Evolutionary conservation across 2,888 invertebrate species (phyloP).

Genomic region (Chymomyza procnemis): DNA sequence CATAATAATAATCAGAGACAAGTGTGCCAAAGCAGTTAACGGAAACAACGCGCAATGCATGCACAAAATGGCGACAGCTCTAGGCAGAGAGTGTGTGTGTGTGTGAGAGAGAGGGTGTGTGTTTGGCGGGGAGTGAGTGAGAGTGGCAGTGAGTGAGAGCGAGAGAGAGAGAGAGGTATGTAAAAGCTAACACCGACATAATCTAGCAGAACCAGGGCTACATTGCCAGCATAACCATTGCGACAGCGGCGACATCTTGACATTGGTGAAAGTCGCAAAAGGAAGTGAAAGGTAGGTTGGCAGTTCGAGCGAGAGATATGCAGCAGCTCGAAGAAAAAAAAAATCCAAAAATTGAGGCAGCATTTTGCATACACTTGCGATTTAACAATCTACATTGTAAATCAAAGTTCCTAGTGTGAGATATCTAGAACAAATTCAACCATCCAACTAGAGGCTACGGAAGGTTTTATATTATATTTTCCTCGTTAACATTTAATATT

Average conservation of each 20-base stretch:
- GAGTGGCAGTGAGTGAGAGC: too few relatives aligned
- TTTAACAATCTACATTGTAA: too few relatives aligned
- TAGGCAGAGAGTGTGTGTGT: conserved; percentile 3
- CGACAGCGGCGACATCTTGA: conserved; percentile 64
- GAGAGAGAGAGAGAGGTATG: too few relatives aligned
- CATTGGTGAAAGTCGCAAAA: conserved; percentile 71
- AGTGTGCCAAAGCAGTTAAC: conserved; percentile 74
- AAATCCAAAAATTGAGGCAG: neutral
- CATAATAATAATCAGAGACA: conserved; percentile 73
- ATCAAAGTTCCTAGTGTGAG: too few relatives aligned
- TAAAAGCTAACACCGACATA: conserved; percentile 48
- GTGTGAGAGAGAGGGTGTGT: conserved; percentile 23
- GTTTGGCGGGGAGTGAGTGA: too few relatives aligned
- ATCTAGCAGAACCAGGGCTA: conserved; percentile 50
- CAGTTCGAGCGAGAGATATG: neutral
- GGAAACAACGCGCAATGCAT: conserved; percentile 74
- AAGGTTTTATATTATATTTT: too few relatives aligned
- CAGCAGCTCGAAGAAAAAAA: neutral
- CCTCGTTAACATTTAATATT: too few relatives aligned
- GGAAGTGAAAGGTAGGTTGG: conserved; percentile 67
- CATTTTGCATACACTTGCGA: neutral
- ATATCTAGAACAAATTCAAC: too few relatives aligned
- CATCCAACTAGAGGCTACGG: too few relatives aligned
- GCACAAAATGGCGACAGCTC: conserved; percentile 61
- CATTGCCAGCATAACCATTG: conserved; percentile 36